Evolutionary conservation across 1,140 invertebrate species (phyloP), one percentile per base, ranked within the genome.

Genomic region (Habropoda laboriosa): DNA sequence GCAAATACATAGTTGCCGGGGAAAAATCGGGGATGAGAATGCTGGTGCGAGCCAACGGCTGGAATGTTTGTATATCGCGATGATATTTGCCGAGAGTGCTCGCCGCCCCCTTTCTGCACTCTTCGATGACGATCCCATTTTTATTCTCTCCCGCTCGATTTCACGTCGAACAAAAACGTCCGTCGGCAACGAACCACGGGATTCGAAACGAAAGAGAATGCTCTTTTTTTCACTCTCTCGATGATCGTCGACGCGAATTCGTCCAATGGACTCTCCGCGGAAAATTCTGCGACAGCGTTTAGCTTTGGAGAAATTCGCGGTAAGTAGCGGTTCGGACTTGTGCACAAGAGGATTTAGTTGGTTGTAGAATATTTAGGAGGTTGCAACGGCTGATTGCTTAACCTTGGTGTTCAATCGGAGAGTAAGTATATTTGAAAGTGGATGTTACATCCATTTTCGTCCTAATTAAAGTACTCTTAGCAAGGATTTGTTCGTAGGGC

Each of bases 21-120:
- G 38, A 85, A 85, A 85, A 85, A 84, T 84, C 64, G 70, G 77
- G 79, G 81, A 85, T 80, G 83, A 76, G 82, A 83, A 55, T 42
- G 51, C 58, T 18, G n/a, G n/a, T n/a, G 53, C 55, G 67, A 61
- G 57, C 49, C 74, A 70, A 32, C 82, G 63, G 57, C 35, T 47
- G 82, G 75, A 83, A 83, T 53, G 73, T 83, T 83, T 79, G 64
- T 40, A 24, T 66, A 60, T 61, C 18, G 51, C 63, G 63, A 76
- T 68, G 73, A 78, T 78, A 73, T 83, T 83, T 51, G 70, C 60
- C 51, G 70, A 32, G 16, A 6, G 21, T 42, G 40, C 51, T 35
- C 16, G 6, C 4, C 12, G 35, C 2, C 13, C 30, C 24, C 51
- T 18, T 3, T n/a, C 16, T 16, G 4, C n/a, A n/a, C n/a, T n/a